Evolutionary conservation across 2,888 invertebrate genomes (phyloP).

Genomic region (Eristalis intricaria): DNA sequence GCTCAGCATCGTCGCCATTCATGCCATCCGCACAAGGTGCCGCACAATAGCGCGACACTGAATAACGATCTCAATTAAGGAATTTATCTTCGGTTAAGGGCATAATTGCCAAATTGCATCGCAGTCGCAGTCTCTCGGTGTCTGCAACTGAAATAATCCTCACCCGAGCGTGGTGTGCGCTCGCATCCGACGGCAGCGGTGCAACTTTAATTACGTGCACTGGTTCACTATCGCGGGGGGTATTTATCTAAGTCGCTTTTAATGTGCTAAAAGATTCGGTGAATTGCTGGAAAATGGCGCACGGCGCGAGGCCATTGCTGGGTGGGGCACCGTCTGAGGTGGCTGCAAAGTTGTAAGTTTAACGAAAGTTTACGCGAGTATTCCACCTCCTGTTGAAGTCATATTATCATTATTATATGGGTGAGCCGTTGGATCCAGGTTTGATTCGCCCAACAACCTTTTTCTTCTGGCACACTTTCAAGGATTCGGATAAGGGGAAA

Average conservation of each 20-base stretch:
- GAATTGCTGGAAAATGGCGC: background rate
- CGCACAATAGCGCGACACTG: conserved; percentile 6
- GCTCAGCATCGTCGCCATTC: background rate
- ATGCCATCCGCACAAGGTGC: background rate
- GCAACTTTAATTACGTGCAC: conserved; percentile 57
- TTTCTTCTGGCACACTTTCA: conserved; percentile 4
- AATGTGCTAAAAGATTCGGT: background rate
- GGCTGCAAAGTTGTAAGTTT: conserved; percentile 43
- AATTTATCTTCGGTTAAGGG: conserved; percentile 53
- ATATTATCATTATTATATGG: conserved; percentile 60
- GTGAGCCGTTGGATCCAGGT: conserved; percentile 34
- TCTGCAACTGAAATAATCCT: background rate
- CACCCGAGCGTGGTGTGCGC: background rate
- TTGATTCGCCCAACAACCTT: background rate
- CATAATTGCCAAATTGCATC: conserved; percentile 53
- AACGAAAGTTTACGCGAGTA: conserved; percentile 35
- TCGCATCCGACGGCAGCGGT: conserved; percentile 14
- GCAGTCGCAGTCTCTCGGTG: background rate
- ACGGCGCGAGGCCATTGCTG: background rate
- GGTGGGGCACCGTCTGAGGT: conserved; percentile 33
- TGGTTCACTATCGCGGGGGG: conserved; percentile 7
- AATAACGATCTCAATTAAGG: conserved; percentile 58
- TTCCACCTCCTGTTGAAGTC: conserved; percentile 47
- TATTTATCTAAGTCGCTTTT: conserved; percentile 20
- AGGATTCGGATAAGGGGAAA: conserved; percentile 59